phyloP scores from a whole-genome alignment of 1,140 invertebrate species.

The Drosophila sucinea region DNA sequence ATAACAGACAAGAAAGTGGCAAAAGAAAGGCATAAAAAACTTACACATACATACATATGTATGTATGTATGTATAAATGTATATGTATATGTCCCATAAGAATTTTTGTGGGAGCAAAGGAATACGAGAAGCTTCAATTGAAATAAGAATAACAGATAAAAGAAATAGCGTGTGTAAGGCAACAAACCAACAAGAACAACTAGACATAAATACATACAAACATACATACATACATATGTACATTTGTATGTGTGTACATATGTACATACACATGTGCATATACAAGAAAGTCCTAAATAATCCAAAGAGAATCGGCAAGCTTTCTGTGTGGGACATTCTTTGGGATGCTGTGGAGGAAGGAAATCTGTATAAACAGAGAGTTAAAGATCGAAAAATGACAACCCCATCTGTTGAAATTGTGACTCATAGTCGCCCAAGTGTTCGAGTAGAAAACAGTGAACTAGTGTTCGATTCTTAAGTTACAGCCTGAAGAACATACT shows the following conservation, averaged over 20 bases:
- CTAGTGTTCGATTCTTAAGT: no score
- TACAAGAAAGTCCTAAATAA: no score
- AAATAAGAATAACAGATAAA: slow-evolving; percentile 13
- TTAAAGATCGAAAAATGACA: no score
- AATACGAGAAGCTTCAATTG: slow-evolving; percentile 1
- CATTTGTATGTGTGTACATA: slow-evolving; percentile 3
- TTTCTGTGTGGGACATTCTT: no score
- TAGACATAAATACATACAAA: slow-evolving; percentile 27
- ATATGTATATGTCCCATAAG: background rate
- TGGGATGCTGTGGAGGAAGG: no score
- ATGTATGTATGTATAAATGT: background rate
- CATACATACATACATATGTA: slow-evolving; percentile 14
- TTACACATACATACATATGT: slow-evolving; percentile 16
- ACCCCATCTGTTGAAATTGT: no score
- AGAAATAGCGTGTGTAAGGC: slow-evolving; percentile 10
- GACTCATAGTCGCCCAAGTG: no score
- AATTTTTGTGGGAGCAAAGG: background rate
- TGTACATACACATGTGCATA: background rate
- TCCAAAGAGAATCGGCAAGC: no score
- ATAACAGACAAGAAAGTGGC: slow-evolving; percentile 17
- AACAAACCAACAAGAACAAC: slow-evolving; percentile 15
- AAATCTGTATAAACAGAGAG: no score
- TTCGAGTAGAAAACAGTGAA: no score
- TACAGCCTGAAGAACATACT: no score
- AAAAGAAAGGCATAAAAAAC: slow-evolving; percentile 14